Conservation (phyloP, 2,113 vertebrate genomes). For the Prochilodus magdalenae region DNA sequence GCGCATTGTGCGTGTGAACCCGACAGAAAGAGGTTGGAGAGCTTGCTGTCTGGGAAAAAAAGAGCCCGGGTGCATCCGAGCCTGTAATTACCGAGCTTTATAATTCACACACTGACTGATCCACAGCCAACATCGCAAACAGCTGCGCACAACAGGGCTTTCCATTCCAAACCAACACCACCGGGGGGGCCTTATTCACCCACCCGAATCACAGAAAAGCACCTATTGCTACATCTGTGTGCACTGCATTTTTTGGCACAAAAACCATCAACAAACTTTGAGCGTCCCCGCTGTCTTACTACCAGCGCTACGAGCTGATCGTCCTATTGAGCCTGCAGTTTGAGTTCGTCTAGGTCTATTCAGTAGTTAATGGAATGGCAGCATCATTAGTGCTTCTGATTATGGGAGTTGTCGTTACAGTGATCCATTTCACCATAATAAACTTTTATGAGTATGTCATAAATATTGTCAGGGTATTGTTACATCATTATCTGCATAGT, state of each 20-base stretch:
- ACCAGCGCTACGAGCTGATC: background rate
- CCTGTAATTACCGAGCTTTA: constrained; percentile 68
- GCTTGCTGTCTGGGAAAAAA: constrained; percentile 18
- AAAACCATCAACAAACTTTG: background rate
- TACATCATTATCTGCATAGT: too few species aligned
- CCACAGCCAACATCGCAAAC: constrained; percentile 53
- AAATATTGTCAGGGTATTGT: too few species aligned
- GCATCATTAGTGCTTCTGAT: background rate
- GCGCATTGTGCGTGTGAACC: constrained; percentile 9
- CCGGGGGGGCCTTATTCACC: constrained; percentile 15
- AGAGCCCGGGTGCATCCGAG: constrained; percentile 50
- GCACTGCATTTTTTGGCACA: background rate
- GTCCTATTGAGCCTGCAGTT: background rate
- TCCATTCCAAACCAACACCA: constrained; percentile 31
- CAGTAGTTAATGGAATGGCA: background rate
- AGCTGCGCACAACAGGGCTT: constrained; percentile 66
- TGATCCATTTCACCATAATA: background rate
- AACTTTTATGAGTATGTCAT: too few species aligned
- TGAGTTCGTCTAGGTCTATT: background rate
- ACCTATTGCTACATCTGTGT: background rate
- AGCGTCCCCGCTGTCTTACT: background rate
- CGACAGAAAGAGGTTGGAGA: constrained; percentile 32
- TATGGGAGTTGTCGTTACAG: background rate
- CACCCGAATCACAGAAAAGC: background rate
- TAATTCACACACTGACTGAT: constrained; percentile 72